A percentile compares a stretch with the other conserved stretches of the same genome.
phyloP scores from a whole-genome alignment of 1,140 invertebrate genomes.

The Papilio machaon region DNA sequence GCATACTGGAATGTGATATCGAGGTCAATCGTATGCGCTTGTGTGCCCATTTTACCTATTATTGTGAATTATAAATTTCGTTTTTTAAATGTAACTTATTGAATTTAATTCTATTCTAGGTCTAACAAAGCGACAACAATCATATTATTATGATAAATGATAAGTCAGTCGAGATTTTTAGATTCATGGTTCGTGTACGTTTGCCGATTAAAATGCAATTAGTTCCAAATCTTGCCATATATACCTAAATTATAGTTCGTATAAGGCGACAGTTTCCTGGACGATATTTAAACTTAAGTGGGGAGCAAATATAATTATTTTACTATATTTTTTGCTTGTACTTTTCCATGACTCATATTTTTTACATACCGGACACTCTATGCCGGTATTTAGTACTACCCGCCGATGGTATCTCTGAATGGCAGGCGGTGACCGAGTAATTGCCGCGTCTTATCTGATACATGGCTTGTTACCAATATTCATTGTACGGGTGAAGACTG shows the following conservation, averaged over 20 bases:
- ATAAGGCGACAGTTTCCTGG: no score
- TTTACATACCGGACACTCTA: not conserved
- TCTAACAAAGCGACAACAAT: no score
- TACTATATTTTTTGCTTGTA: not conserved
- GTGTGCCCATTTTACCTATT: not conserved
- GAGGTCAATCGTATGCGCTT: not conserved
- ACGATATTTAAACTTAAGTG: not conserved
- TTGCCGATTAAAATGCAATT: no score
- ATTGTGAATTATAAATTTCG: not conserved
- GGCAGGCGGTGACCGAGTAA: slow-evolving; percentile 7
- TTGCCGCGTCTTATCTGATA: slow-evolving; percentile 12
- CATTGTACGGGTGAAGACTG: not conserved
- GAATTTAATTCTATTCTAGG: no score
- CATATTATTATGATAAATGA: no score
- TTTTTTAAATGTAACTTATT: not conserved
- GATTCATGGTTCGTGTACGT: no score
- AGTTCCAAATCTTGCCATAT: no score
- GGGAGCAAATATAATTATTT: not conserved
- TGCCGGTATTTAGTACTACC: not conserved
- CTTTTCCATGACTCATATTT: not conserved
- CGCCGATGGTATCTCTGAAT: not conserved
- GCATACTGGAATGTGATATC: not conserved
- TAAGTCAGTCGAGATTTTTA: no score
- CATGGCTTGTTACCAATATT: not conserved
- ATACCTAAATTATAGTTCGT: no score